A percentile compares a stretch with the other conserved stretches of the same genome.
These are phyloP conservation scores for Cheilosia impressa DNA, from an alignment of 2,888 invertebrate genomes.

Conservation along the genomic window DNA sequence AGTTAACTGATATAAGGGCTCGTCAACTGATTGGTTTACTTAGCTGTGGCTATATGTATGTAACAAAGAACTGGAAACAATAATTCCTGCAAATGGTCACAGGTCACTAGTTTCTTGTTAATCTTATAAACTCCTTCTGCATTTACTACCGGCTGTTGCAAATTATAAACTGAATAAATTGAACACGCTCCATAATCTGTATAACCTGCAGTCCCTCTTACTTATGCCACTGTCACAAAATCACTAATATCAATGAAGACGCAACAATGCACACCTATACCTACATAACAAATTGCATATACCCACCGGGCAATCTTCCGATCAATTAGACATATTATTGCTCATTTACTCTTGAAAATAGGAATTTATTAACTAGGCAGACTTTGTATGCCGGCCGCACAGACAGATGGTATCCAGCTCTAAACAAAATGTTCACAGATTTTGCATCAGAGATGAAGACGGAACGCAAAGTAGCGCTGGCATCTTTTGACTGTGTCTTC, in stretches of 20 bases:
- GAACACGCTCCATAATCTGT: too few relatives aligned
- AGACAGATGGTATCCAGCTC: conserved; percentile 42
- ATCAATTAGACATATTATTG: conserved; percentile 56
- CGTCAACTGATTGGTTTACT: too few relatives aligned
- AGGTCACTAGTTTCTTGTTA: too few relatives aligned
- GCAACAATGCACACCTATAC: background rate
- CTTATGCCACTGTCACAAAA: conserved; percentile 65
- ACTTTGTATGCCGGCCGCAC: conserved; percentile 38
- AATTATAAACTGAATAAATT: too few relatives aligned
- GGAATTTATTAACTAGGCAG: conserved; percentile 60
- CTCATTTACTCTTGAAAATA: conserved; percentile 43
- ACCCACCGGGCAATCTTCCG: conserved; percentile 32
- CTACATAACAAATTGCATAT: background rate
- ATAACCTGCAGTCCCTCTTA: background rate
- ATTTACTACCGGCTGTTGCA: too few relatives aligned
- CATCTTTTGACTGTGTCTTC: conserved; percentile 5
- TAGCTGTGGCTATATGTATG: too few relatives aligned
- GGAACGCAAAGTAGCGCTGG: background rate
- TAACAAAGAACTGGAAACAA: too few relatives aligned
- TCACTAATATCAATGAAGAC: conserved; percentile 34
- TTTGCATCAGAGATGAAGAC: background rate
- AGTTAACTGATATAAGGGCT: too few relatives aligned
- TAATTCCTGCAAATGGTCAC: too few relatives aligned
- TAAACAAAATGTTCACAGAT: conserved; percentile 22
- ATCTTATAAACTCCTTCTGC: too few relatives aligned